Percentiles rank a stretch among this genome's conserved stretches.
These are phyloP conservation scores for Helicoverpa assulta DNA, from an alignment of 2,888 invertebrate species.

Conservation along the genomic window DNA sequence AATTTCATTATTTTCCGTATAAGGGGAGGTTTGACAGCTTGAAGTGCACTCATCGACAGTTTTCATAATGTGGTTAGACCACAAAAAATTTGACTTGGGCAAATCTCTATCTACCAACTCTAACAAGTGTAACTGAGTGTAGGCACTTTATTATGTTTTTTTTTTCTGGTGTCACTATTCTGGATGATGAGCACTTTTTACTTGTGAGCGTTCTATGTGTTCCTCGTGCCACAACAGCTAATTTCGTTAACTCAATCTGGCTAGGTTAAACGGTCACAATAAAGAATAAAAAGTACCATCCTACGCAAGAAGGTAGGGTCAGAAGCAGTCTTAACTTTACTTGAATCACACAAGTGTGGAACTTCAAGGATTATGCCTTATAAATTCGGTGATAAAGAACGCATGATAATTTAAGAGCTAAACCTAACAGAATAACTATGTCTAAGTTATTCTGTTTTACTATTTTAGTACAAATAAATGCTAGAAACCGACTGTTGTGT, in stretches of 20 bases:
- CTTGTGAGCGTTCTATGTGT: not conserved
- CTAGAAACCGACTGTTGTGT: too few relatives aligned
- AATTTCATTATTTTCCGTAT: conserved; percentile 59
- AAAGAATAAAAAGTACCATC: not conserved
- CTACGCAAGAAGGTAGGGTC: not conserved
- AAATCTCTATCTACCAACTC: not conserved
- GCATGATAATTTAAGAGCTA: not conserved
- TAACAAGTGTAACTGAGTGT: not conserved
- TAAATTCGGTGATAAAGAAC: not conserved
- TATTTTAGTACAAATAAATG: not conserved
- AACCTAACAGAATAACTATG: not conserved
- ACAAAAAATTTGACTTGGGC: conserved; percentile 11
- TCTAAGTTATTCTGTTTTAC: not conserved
- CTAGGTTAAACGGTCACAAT: not conserved
- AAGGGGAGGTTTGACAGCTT: conserved; percentile 34
- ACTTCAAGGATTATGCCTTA: not conserved
- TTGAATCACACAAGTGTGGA: not conserved
- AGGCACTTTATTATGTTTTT: not conserved
- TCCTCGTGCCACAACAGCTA: not conserved
- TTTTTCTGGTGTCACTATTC: not conserved
- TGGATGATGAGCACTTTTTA: not conserved
- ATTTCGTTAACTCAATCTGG: not conserved
- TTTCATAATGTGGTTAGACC: conserved; percentile 9
- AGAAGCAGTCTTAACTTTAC: not conserved
- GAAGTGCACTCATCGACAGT: conserved; percentile 33